phyloP scores from a whole-genome alignment of 2,888 invertebrate species.

The Drosophila prostipennis region DNA sequence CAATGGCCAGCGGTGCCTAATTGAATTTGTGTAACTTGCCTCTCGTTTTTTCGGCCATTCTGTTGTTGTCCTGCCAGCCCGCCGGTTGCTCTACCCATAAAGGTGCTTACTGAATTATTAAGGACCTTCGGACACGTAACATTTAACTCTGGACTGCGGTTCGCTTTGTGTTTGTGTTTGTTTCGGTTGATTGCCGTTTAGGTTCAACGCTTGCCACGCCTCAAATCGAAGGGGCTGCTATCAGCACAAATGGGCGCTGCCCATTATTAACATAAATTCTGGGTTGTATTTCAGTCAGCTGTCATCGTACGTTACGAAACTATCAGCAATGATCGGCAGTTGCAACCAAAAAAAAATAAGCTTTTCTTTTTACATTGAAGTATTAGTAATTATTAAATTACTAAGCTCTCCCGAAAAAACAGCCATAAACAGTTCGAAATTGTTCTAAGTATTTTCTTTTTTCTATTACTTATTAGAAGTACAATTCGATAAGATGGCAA shows the following conservation, averaged over 20 bases:
- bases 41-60: slow-evolving; percentile 9
- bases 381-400: no score
- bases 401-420: not conserved
- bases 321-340: not conserved
- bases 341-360: not conserved
- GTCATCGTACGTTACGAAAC: not conserved
- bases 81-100: slow-evolving; percentile 16
- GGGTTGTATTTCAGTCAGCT: slow-evolving; percentile 6
- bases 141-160: slow-evolving; percentile 21
- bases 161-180: slow-evolving; percentile 4
- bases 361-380: no score
- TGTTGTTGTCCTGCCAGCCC: slow-evolving; percentile 26
- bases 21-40: slow-evolving; percentile 62
- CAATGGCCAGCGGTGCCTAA: slow-evolving; percentile 44
- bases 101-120: slow-evolving; percentile 58
- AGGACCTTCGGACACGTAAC: slow-evolving; percentile 58
- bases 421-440: not conserved
- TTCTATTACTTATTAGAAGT: not conserved
- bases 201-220: slow-evolving; percentile 41
- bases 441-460: not conserved
- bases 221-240: slow-evolving; percentile 13
- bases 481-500: slow-evolving; percentile 1
- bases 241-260: slow-evolving; percentile 2
- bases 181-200: slow-evolving; percentile 34
- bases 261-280: slow-evolving; percentile 24